Evolutionary conservation across 2,888 invertebrate species (phyloP), one percentile per base, ranked within the genome.

Genomic region (Cylindroiulus punctatus): DNA sequence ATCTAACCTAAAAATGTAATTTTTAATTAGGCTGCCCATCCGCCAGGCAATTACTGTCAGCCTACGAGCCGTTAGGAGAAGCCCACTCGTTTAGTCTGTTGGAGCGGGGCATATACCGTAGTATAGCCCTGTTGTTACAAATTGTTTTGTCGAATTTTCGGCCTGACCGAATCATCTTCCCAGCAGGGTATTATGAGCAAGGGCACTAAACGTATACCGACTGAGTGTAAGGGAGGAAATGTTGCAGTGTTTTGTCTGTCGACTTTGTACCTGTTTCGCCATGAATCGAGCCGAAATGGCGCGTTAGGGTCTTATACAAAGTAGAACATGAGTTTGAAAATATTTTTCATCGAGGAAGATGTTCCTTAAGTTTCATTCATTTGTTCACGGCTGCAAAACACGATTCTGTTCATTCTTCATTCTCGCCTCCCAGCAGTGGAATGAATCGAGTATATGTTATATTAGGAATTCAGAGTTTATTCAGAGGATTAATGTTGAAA

Each of bases 401-500:
- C 30, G 14, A 76, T 76, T 76, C 26, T 76, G 65, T 65, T 65
- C 26, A 65, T 65, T 26, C 26, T 65, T 65, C 26, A 65, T 65
- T 26, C 26, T 65, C 52, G 52, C 12, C n/a, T 52, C 52, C 10
- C 52, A 19, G n/a, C 52, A n/a, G 76, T 12, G 10, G 76, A 76
- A 30, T 76, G 14, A 76, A 30, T 26, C 26, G 26, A 76, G 30
- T 30, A 76, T 76, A 30, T 76, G 76, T 76, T 76, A 76, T 76
- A 76, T 76, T 76, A 76, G 76, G 30, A 76, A 76, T 76, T 76
- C 76, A 76, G 76, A 76, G 76, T 76, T 76, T 76, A 76, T 76
- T 30, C 76, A 76, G 76, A 76, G 30, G 76, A 76, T 76, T 76
- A 76, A 76, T 76, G 76, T 76, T 76, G 76, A 76, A 76, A 65